Evolutionary conservation across 2,888 invertebrate genomes (phyloP).

Genomic region (Nesidiocoris tenuis): DNA sequence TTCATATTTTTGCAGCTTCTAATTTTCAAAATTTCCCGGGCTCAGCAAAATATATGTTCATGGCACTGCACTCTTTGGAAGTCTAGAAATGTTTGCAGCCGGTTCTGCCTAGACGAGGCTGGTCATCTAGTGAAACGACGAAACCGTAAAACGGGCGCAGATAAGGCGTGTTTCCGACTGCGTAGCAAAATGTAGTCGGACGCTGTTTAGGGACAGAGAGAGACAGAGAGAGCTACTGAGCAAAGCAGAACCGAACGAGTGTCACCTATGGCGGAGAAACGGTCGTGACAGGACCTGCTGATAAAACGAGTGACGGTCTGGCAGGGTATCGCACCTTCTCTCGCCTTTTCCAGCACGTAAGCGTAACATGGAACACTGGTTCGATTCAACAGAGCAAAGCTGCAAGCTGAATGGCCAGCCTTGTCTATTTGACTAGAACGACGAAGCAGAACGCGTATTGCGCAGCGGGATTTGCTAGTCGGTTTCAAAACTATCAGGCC

Average conservation of each 20-base stretch:
- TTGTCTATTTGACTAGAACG: neutral
- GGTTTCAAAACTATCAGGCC: too few species aligned
- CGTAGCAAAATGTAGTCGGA: neutral
- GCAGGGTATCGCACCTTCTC: neutral
- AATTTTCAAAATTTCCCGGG: too few species aligned
- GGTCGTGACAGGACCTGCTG: neutral
- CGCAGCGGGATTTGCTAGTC: neutral
- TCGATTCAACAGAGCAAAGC: neutral
- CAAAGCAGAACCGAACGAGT: neutral
- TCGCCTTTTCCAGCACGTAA: neutral
- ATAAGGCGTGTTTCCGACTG: neutral
- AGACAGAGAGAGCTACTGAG: too few species aligned
- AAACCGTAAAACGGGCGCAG: neutral
- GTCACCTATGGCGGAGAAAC: neutral
- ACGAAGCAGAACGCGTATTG: neutral
- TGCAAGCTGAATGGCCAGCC: too few species aligned
- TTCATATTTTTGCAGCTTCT: too few species aligned
- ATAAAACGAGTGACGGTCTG: neutral
- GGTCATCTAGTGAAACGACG: neutral
- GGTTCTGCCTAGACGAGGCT: neutral
- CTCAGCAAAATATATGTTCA: too few species aligned
- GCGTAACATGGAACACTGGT: neutral
- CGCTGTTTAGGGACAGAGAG: neutral
- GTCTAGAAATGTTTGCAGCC: too few species aligned
- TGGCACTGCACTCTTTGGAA: too few species aligned